Evolutionary conservation across 2,113 vertebrate species (phyloP), one percentile per base, ranked within the genome.

Genomic region (Apteryx mantelli): DNA sequence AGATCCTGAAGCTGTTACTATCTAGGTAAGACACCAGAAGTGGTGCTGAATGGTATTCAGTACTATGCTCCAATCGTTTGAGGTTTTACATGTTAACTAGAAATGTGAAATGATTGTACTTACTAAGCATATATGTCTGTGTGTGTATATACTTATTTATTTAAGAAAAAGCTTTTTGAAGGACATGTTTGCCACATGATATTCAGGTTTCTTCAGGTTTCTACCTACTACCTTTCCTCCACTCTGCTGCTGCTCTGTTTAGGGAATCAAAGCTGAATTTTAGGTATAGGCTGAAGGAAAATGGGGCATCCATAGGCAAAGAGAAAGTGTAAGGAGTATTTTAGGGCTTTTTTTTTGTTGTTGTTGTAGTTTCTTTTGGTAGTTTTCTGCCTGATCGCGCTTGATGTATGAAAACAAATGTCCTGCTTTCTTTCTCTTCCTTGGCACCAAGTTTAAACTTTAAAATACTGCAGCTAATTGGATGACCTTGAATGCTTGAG

Each of bases 341-440:
- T 36, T 60, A 80, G 36, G 50, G 38, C 55, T 56, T 53, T 55
- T 28, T 28, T 55, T 55, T 32, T 58, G 30, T 56, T 56, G 25
- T 55, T 55, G 26, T 30, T 58, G 56, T 58, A 32, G 16, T 58
- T 58, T 20, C 94, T 97, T 97, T 91, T 75, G 84, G 52, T 94
- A 88, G 75, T 56, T 91, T 93, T 96, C 89, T 61, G 74, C 95
- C 88, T 92, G 56, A 65, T 97, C 36, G 0, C 53, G 81, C 73
- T 91, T 86, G 79, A 86, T 96, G 50, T 96, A 58, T 80, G 90
- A 97, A 96, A 95, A 95, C 95, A 96, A 93, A 95, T 95, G 94
- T 96, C 90, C 95, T 97, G 95, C 95, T 97, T 96, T 96, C 86
- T 93, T 94, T 96, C 65, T 22, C 38, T 96, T 97, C 91, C 82